Evolutionary conservation across 2,888 invertebrate species (phyloP), one percentile per base, ranked within the genome.

Genomic region (Lepetodrilus schrolli): DNA sequence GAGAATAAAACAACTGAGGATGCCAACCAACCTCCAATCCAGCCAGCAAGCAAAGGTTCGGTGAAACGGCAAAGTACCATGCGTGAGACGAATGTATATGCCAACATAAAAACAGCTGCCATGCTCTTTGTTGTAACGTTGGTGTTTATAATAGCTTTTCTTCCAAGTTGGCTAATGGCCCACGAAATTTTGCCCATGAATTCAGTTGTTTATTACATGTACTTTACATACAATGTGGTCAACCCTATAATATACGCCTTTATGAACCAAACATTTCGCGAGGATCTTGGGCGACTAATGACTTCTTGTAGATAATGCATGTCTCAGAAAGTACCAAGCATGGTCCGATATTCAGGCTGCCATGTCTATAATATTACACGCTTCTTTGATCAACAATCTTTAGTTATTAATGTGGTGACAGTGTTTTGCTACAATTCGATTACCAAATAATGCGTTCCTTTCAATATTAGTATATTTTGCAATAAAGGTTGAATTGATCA

Each of bases 171-270:
- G 80, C 78, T 90, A 4, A 89, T 87, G 86, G 85, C 88, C 4
- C 79, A 85, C 36, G 26, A 65, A 10, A 70, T 85, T 38, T 72
- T 88, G 1, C 73, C 76, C 0, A 82, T 84, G 71, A 84, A 84
- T 51, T 75, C 79, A 43, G 78, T 86, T 5, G 78, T 89, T 1
- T 90, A 89, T 76, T 89, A 90, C 75, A 85, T 89, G 82, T 90
- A 90, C 77, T 90, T 88, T 74, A 81, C 84, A 4, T 89, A 89
- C 74, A 89, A 89, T 76, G 87, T 88, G 5, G 88, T 86, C n/a
- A 90, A 90, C 68, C 89, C 89, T 1, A 84, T 90, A 43, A 90
- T 90, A 26, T 90, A 90, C 77, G 86, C 87, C n/a, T 89, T 90
- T 72, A 89, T 90, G 90, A 90, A 89, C 75, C 84, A 86, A 71